phyloP scores from a whole-genome alignment of 2,797 vertebrate species.

The Pteropus rufus region DNA sequence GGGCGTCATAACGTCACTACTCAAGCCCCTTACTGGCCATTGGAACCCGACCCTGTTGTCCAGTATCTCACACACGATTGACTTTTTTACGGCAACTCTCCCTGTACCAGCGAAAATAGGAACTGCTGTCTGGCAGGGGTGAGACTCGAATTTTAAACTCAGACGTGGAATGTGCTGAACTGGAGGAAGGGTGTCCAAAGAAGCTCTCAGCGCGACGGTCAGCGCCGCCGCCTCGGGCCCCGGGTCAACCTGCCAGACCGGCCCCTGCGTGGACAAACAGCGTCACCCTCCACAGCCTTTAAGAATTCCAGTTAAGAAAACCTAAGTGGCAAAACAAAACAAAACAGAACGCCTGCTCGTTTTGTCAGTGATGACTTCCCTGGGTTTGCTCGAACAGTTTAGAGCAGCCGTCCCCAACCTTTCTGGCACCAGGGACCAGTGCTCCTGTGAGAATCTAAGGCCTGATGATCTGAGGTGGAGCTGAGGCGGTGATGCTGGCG shows the following conservation, averaged over 20 bases:
- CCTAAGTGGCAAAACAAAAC: background rate
- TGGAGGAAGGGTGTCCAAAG: background rate
- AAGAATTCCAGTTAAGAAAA: background rate
- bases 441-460: no score
- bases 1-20: background rate
- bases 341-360: background rate
- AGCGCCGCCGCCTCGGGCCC: fast-evolving
- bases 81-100: background rate
- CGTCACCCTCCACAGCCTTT: background rate
- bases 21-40: background rate
- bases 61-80: background rate
- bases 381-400: background rate
- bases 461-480: no score
- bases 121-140: background rate
- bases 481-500: no score
- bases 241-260: fast-evolving
- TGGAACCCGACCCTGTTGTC: fast-evolving
- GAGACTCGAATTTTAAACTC: background rate
- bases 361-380: background rate
- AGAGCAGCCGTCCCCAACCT: no score
- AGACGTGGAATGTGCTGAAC: background rate
- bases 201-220: background rate
- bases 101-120: background rate
- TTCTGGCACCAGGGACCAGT: no score
- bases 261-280: background rate